A percentile compares a stretch with the other conserved stretches of the same genome.
Evolutionary conservation across 64 coral and sea anemone species (phyloP).

Genomic region (Orbicella faveolata): DNA sequence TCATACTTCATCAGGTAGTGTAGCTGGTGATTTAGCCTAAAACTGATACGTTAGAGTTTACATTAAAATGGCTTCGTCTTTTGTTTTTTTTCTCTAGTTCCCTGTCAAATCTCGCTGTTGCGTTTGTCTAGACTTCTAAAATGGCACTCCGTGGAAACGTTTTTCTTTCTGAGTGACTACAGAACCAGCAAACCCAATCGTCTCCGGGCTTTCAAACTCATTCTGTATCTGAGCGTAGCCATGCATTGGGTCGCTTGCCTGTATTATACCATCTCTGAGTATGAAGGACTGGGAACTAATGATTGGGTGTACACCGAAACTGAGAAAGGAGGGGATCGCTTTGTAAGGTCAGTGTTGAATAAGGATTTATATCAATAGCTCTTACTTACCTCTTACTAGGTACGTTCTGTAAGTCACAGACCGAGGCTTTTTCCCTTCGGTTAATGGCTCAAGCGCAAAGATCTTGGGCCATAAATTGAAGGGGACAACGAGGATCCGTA

Average conservation of each 20-base stretch:
- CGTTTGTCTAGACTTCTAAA: constrained; percentile 79
- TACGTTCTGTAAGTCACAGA: too few relatives aligned
- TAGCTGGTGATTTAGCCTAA: too few relatives aligned
- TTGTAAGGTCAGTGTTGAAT: constrained; percentile 41
- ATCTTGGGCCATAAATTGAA: too few relatives aligned
- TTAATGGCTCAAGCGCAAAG: too few relatives aligned
- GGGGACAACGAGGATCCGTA: too few relatives aligned
- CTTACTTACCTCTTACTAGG: too few relatives aligned
- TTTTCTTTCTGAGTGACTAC: constrained; percentile 89
- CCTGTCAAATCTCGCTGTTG: constrained; percentile 30
- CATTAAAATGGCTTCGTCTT: background rate
- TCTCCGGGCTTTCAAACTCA: constrained; percentile 85
- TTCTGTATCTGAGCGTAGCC: constrained; percentile 78
- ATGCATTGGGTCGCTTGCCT: constrained; percentile 95
- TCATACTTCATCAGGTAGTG: too few relatives aligned
- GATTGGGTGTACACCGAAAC: constrained; percentile 80
- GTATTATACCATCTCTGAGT: constrained; percentile 95
- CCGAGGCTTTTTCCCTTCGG: too few relatives aligned
- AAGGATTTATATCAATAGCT: too few relatives aligned
- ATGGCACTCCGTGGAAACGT: constrained; percentile 62
- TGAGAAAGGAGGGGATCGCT: constrained; percentile 18
- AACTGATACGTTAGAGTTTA: too few relatives aligned
- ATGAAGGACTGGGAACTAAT: constrained; percentile 92
- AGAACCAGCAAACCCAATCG: constrained; percentile 92
- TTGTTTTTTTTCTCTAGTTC: background rate